Percentiles rank a stretch among this genome's conserved stretches.
phyloP scores from a whole-genome alignment of 2,888 invertebrate genomes.

The Proisotoma minuta region DNA sequence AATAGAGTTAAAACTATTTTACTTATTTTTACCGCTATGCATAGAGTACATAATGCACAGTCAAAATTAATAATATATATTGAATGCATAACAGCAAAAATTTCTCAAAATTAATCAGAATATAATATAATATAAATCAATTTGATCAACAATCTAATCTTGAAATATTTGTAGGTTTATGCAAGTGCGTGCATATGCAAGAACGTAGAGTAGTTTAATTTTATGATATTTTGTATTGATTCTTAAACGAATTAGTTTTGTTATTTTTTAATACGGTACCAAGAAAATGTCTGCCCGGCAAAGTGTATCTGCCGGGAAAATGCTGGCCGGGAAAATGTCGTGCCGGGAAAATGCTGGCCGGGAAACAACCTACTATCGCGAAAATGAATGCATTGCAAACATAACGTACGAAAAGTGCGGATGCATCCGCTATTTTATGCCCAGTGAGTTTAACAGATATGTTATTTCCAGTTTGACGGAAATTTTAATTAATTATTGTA shows the following conservation, averaged over 20 bases:
- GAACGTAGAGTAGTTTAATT: no score
- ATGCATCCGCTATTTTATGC: slow-evolving; percentile 41
- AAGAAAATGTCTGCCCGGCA: no score
- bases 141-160: not conserved
- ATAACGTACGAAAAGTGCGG: slow-evolving; percentile 19
- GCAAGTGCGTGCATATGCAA: no score
- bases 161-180: no score
- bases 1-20: no score
- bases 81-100: no score
- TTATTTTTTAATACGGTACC: no score
- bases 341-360: not conserved
- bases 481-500: slow-evolving; percentile 2
- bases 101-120: not conserved
- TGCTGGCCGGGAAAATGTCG: not conserved
- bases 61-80: no score
- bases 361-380: slow-evolving; percentile 30
- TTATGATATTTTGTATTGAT: no score
- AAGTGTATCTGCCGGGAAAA: not conserved
- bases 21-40: no score
- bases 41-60: no score
- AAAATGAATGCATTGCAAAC: slow-evolving; percentile 39
- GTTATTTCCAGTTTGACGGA: not conserved
- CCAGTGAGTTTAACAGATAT: slow-evolving; percentile 25
- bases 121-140: not conserved
- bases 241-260: no score